Evolutionary conservation across 2,113 vertebrate species (phyloP), one percentile per base, ranked within the genome.

Genomic region (Trachemys scripta): DNA sequence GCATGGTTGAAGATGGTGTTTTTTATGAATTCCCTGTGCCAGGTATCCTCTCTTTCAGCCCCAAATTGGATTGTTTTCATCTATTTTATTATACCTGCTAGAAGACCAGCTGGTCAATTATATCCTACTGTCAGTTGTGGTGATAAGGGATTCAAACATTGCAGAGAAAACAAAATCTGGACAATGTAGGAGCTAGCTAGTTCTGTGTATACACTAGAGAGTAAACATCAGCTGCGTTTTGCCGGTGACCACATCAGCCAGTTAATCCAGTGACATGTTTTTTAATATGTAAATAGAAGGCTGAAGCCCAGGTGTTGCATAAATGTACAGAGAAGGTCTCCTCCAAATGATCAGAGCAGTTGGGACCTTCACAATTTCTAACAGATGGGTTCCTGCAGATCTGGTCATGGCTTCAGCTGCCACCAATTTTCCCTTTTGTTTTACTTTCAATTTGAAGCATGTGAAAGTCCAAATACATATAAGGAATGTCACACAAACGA

Each of bases 61-160:
- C 80, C 1, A 0, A 54, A 59, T 49, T 56, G 20, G 56, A 53
- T 76, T 85, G 35, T 35, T 51, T 42, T 78, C 87, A 90, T 87
- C 90, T 50, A 2, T 27, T 8, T 50, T 83, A 80, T 19, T 87
- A 45, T 50, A 54, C 87, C 42, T 76, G 89, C n/a, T 45, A 87
- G 82, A 79, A 59, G 92, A 88, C 29, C 76, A 96, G 88, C 72
- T 95, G 94, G 85, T 87, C 95, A 38, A 47, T 96, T 95, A 83
- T 95, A 94, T 72, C 56, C 89, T 8, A 54, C 87, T 78, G 90
- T 76, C 92, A 69, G 81, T 93, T 35, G 79, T 56, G 24, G 35
- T 3, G 22, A 12, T 84, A 86, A 82, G 91, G 94, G 90, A 56
- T 72, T 50, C 57, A 10, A 90, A 91, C 90, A 1, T 81, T 54